A percentile compares a stretch with the other conserved stretches of the same genome.
Evolutionary conservation across 2,797 vertebrate species (phyloP).

Genomic region (Orientallactaga sibirica): DNA sequence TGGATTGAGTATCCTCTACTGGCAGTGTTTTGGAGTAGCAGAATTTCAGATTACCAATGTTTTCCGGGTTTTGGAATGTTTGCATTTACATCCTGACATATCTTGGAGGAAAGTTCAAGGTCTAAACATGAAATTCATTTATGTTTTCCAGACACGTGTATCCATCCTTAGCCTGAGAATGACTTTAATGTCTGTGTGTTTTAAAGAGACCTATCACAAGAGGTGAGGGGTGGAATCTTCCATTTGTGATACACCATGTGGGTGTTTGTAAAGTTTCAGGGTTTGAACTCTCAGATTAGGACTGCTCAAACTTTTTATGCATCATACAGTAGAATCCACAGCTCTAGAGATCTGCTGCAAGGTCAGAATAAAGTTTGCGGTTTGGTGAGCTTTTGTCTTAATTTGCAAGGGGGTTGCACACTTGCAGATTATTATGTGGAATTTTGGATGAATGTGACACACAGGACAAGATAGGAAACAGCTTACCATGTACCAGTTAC

Average conservation of each 20-base stretch:
- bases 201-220: not conserved
- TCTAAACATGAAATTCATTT: not conserved
- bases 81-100: not conserved
- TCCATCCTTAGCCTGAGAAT: not conserved
- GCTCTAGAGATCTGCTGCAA: not conserved
- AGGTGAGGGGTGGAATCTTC: not conserved
- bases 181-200: not conserved
- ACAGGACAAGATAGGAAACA: not conserved
- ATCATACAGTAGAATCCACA: not conserved
- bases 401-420: not conserved
- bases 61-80: not conserved
- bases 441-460: not conserved
- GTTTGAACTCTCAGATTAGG: not conserved
- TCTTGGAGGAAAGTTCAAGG: not conserved
- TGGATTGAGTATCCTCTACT: not conserved
- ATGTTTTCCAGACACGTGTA: not conserved
- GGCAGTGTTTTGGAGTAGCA: not conserved
- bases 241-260: not conserved
- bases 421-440: not conserved
- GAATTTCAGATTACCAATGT: not conserved
- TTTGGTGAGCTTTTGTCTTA: slow-evolving; percentile 20
- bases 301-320: not conserved
- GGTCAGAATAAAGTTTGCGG: not conserved
- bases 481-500: not conserved
- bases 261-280: not conserved